Evolutionary conservation across 2,888 invertebrate species (phyloP).

Genomic region (Acronicta leporina): DNA sequence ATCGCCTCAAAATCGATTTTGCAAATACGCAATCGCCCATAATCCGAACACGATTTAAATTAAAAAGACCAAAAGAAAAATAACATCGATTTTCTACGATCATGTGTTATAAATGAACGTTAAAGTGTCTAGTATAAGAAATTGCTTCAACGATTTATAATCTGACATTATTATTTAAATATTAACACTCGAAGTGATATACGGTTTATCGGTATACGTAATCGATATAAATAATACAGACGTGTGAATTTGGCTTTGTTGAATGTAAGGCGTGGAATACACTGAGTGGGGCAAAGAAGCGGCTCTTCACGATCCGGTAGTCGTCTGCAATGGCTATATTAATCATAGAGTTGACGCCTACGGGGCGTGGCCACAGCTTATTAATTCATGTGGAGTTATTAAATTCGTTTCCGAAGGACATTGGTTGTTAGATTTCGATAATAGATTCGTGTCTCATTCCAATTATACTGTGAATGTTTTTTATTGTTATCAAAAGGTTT

Average conservation of each 20-base stretch:
- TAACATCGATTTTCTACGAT: conserved; percentile 57
- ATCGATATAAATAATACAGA: conserved; percentile 76
- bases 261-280: conserved; percentile 70
- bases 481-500: conserved; percentile 20
- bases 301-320: conserved; percentile 77
- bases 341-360: conserved; percentile 86
- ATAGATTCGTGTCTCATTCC: conserved; percentile 49
- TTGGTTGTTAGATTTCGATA: conserved; percentile 59
- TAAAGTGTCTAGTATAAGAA: conserved; percentile 61
- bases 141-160: conserved; percentile 69
- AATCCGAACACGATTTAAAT: conserved; percentile 59
- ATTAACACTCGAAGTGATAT: conserved; percentile 74
- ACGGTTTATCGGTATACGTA: conserved; percentile 65
- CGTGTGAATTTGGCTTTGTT: conserved; percentile 71
- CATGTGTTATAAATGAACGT: conserved; percentile 63
- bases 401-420: conserved; percentile 77
- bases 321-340: conserved; percentile 79
- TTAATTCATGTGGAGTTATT: conserved; percentile 84
- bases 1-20: conserved; percentile 11
- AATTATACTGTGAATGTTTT: conserved; percentile 39
- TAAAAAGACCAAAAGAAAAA: conserved; percentile 61
- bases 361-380: conserved; percentile 83
- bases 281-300: conserved; percentile 69
- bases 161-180: conserved; percentile 76
- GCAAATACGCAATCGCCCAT: conserved; percentile 34